A percentile compares a stretch with the other conserved stretches of the same genome.
Conservation (phyloP, 2,888 invertebrate genomes). For the Coenonympha arcania region DNA sequence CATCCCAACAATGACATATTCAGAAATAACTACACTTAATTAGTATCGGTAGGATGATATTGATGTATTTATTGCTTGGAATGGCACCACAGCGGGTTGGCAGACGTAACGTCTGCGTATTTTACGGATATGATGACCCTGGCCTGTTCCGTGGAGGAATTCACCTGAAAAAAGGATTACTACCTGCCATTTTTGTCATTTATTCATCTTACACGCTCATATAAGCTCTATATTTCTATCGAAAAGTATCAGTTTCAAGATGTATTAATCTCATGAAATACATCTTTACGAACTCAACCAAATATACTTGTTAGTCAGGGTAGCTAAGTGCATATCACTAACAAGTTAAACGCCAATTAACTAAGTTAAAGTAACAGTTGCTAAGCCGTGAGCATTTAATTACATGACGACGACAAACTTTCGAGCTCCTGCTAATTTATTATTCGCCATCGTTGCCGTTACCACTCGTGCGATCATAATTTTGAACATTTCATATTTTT, state of each 20-base stretch:
- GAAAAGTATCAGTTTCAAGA: not conserved
- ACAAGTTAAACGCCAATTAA: slow-evolving; percentile 23
- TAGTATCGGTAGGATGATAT: slow-evolving; percentile 29
- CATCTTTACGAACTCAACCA: not conserved
- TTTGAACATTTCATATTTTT: slow-evolving; percentile 15
- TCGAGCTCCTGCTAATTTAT: slow-evolving; percentile 21
- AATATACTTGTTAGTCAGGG: slow-evolving; percentile 9
- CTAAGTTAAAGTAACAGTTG: slow-evolving; percentile 26
- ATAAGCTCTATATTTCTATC: no score
- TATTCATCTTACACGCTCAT: no score
- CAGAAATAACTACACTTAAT: slow-evolving; percentile 40
- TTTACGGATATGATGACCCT: not conserved
- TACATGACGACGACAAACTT: slow-evolving; percentile 24
- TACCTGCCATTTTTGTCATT: no score
- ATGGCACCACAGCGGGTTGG: not conserved
- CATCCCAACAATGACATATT: slow-evolving; percentile 46
- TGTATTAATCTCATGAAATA: not conserved
- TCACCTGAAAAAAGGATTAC: no score
- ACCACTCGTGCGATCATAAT: slow-evolving; percentile 11
- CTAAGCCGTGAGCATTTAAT: slow-evolving; percentile 26
- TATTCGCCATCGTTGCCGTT: slow-evolving; percentile 13
- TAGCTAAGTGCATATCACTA: slow-evolving; percentile 17
- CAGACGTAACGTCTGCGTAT: not conserved
- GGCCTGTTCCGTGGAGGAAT: no score
- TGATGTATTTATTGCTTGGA: slow-evolving; percentile 12